Base-by-base conservation (phyloP, 2,113 vertebrate genomes). In the Psophia crepitans region DNA sequence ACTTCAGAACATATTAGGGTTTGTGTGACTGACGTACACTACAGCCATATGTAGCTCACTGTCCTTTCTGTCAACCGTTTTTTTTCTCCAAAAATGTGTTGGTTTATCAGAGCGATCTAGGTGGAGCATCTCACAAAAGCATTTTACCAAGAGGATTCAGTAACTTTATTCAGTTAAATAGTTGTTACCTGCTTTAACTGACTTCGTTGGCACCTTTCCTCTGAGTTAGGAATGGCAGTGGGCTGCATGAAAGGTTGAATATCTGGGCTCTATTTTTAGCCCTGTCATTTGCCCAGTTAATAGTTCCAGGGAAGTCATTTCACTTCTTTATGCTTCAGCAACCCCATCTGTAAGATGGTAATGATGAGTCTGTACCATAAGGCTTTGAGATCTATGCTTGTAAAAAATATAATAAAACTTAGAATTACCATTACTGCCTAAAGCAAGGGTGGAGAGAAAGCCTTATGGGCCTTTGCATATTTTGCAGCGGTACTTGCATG, bases 301-400 rank as follows among this genome's bases (percentile, higher is more conserved):
- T 95, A 74, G 84, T 89, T 95, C 81, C 84, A 95, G 80, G 61
- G 92, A 97, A 92, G 81, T 89, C 4, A 95, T 96, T 95, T 96
- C 60, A 60, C 66, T 81, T 69, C 84, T 96, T 95, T 89, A 87
- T 90, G 94, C 94, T 93, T 83, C 96, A 95, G 78, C 2, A 0
- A 94, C 61, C 87, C 93, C 91, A 94, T 96, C 93, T 97, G 95
- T 93, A 95, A 92, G 93, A 88, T 60, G 53, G 84, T 68, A 84
- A 93, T 87, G 87, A 96, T 91, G 70, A 97, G 66, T 14, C 77
- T 93, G 63, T 79, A 95, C 93, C 94, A 91, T 32, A 91, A 94
- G 87, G 81, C 81, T 96, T 94, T 75, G 84, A 91, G 89, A 79
- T 83, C 84, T 85, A 2, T 26, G 39, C 73, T 56, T 68, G 81